Conservation (phyloP, 2,113 vertebrate genomes). For the Cinclus mexicanus region DNA sequence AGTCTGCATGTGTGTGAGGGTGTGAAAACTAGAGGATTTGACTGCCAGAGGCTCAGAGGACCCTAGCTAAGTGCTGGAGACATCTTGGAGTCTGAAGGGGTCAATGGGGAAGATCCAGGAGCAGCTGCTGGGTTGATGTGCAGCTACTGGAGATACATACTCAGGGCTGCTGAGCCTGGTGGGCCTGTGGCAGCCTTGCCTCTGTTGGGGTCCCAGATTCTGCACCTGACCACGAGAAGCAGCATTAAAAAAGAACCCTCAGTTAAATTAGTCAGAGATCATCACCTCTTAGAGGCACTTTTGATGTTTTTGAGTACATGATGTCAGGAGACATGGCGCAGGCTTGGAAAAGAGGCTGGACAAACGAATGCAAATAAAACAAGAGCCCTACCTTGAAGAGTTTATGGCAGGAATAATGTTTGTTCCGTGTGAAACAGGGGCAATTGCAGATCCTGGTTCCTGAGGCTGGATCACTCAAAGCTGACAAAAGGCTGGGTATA, state of each 20-base stretch:
- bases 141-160: neutral
- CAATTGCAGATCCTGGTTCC: neutral
- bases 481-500: neutral
- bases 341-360: neutral
- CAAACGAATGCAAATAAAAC: neutral
- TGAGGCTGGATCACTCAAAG: neutral
- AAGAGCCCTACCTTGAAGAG: neutral
- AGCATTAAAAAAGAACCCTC: neutral
- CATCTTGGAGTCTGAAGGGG: no score
- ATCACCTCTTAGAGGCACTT: neutral
- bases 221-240: accelerated
- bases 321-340: neutral
- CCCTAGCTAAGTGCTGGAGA: neutral
- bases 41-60: neutral
- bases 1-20: neutral
- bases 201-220: neutral
- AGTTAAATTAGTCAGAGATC: neutral
- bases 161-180: neutral
- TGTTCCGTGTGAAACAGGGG: neutral
- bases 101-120: neutral
- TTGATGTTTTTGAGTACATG: neutral
- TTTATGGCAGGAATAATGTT: neutral
- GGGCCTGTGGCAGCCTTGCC: neutral
- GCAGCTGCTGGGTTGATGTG: neutral
- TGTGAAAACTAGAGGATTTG: neutral